Evolutionary conservation across 2,797 vertebrate species (phyloP), one percentile per base, ranked within the genome.

Genomic region (Borostomias antarcticus): DNA sequence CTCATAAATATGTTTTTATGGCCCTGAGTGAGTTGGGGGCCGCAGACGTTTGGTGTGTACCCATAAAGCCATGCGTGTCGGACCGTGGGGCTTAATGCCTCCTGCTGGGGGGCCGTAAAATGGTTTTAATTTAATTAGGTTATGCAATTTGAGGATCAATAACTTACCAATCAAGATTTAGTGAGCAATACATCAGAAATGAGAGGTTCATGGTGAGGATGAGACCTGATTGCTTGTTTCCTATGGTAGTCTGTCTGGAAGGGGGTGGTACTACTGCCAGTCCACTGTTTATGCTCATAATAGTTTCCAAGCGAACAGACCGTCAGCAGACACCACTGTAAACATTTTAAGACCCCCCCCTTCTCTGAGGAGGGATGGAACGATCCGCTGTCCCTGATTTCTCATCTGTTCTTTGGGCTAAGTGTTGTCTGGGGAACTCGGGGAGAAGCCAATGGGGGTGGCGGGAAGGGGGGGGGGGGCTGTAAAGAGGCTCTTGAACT

Each of bases 1-100:
- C 85, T 85, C 87, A 91, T 93, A 90, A 91, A 92, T 91, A 88
- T 88, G 82, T 89, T 92, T 91, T 92, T 92, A 90, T 89, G 82
- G 88, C 81, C 69, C 79, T 77, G 82, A 82, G 88, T 82, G 85
- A 83, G 83, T 74, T 60, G 79, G 79, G 48, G 82, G 78, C 82
- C 61, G 69, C 78, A 82, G 79, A 81, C 86, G 80, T 90, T 89
- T 89, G 81, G 72, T 69, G 78, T 64, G 10, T 58, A 43, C 78
- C 87, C 82, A 85, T 87, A 88, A 89, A 88, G 85, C 79, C 82
- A 66, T 69, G 77, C 67, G 76, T 82, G 67, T 86, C 58, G 73
- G 81, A 78, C 75, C 73, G 69, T 79, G 78, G 69, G 74, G 75
- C 71, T 72, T 82, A 80, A 86, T 77, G 69, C 83, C 75, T 83